These are phyloP conservation scores for Dasysyrphus tricinctus DNA, from an alignment of 2,888 invertebrate species.

Conservation along the genomic window DNA sequence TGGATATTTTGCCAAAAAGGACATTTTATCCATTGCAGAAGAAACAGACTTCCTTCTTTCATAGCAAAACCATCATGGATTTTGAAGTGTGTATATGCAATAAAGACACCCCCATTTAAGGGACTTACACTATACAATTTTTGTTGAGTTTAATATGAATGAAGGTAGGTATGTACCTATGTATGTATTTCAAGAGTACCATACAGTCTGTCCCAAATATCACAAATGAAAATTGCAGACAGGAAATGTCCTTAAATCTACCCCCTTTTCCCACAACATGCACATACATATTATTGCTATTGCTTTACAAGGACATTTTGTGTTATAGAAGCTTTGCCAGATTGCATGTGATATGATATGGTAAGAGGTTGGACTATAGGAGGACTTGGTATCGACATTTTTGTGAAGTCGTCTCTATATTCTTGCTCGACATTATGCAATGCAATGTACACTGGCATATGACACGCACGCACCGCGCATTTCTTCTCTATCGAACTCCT, in stretches of 20 bases:
- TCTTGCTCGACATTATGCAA: not conserved
- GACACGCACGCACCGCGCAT: conserved; percentile 2
- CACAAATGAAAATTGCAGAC: conserved; percentile 16
- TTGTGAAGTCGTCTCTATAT: conserved; percentile 1
- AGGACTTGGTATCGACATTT: conserved; percentile 10
- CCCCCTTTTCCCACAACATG: not conserved
- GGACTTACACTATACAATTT: conserved; percentile 43
- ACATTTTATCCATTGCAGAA: conserved; percentile 40
- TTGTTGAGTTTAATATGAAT: not conserved
- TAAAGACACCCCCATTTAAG: conserved; percentile 18
- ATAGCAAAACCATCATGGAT: conserved; percentile 6
- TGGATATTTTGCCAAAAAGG: conserved; percentile 55
- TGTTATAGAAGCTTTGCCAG: conserved; percentile 8
- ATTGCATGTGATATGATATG: not conserved
- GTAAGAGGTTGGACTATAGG: not conserved
- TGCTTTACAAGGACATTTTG: conserved; percentile 14
- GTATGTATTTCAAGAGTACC: not conserved
- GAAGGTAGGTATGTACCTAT: no score
- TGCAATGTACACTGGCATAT: not conserved
- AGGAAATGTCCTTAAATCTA: conserved; percentile 25
- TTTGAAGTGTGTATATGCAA: conserved; percentile 8
- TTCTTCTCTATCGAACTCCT: not conserved
- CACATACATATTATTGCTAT: not conserved
- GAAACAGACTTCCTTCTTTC: conserved; percentile 11
- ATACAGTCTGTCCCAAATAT: not conserved